Base-by-base conservation (phyloP, 1,140 invertebrate species). In the Drosophila tropicalis region DNA sequence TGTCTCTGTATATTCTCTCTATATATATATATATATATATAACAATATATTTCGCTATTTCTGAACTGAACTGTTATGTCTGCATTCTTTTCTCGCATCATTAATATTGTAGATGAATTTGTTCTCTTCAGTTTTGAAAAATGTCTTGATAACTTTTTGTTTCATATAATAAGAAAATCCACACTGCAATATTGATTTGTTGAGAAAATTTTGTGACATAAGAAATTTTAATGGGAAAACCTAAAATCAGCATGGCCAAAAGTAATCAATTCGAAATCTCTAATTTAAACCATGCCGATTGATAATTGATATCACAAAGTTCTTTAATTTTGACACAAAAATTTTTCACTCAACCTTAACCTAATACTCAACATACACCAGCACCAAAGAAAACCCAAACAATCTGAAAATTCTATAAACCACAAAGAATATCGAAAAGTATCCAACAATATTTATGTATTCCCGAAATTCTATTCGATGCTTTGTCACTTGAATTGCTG, bases 181-280 rank as follows among this genome's bases (percentile, higher is more conserved):
- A 86, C 86, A 83, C 90, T 90, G 84, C 90, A 91, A 91, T 91
- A 91, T 91, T 91, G 89, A 74, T 87, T 91, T 91, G 80, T 81
- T 78, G 84, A 91, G 89, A 89, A 70, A 79, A 73, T 76, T 51
- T 67, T 89, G 84, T 78, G 73, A 67, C 84, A 81, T 70, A 80
- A 54, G 15, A 63, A 17, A 39, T 34, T 32, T 44, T n/a, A 57
- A 57, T 40, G 34, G 60, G 19, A 25, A 10, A 22, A 44, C 58
- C 39, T 29, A 3, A 29, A 68, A 70, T 76, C 72, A 80, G 73
- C 77, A 84, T 84, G 81, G 54, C 54, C 40, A 34, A 51, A 47
- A 40, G 9, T 12, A 22, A 22, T 22, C 17, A 22, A 40, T 56
- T 22, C 7, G 32, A 60, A 39, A 1, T 62, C 29, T 15, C 19